Base-by-base conservation (phyloP, 2,888 invertebrate species). In the Cantharis rustica region DNA sequence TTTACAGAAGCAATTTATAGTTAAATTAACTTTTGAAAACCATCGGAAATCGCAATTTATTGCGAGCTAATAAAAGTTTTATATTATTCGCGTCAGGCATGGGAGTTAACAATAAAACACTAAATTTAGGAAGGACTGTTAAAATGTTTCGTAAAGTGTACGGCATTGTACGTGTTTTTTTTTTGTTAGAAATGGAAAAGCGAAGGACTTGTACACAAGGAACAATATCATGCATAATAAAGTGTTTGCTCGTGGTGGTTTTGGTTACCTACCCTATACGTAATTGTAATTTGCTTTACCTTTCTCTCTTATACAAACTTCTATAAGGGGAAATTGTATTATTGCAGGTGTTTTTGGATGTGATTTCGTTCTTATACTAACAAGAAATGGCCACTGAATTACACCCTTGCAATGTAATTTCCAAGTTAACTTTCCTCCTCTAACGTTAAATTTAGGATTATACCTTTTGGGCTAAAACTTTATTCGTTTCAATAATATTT, bases 121-220 rank as follows among this genome's bases (percentile, higher is more conserved):
- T 73, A 76, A 77, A 77, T 74, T 77, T 77, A 77, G 74, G 77
- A 74, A 77, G 68, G 77, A 72, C 27, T 77, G 77, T 77, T 77
- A 77, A 77, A 77, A 76, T 74, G 74, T 69, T 74, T 69, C 72
- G 63, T 63, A 66, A 73, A 70, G 70, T 66, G 27, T 69, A 73
- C 71, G 68, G 64, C 71, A 63, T 68, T 62, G 76, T 73, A 73
- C 73, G 73, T 73, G 76, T 76, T 76, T 72, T 76, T 75, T 72
- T 16, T n/a, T 26, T 20, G 26, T 23, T 68, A 23, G 71, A 27
- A 77, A 73, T 73, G 73, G 47, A 71, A 73, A 73, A 73, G 68
- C 47, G 27, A 27, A 63, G 72, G 72, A 66, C 27, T 75, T 68
- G 73, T 17, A 71, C 73, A 47, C 72, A 71, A 69, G n/a, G 72